Evolutionary conservation across 1,140 invertebrate genomes (phyloP).

Genomic region (Drosophila mojavensis): DNA sequence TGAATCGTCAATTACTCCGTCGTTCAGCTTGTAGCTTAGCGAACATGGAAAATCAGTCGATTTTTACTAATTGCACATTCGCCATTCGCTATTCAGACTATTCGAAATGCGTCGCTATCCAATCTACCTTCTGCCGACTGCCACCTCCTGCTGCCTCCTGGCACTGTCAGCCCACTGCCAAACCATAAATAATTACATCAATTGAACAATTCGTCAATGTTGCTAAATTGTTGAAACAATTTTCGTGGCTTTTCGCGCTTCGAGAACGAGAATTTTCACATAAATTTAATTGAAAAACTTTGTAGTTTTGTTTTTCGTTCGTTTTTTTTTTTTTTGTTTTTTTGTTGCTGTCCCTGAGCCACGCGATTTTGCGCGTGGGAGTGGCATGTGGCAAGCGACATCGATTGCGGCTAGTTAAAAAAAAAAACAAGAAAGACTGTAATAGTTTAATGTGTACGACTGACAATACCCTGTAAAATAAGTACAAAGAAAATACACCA

Average conservation of each 20-base stretch:
- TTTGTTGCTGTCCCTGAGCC: constrained; percentile 4
- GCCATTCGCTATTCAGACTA: too few species aligned
- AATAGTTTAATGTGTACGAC: too few species aligned
- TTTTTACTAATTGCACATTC: not conserved
- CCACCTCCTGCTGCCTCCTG: not conserved
- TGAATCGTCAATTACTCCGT: too few species aligned
- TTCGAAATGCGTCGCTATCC: too few species aligned
- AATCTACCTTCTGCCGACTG: not conserved
- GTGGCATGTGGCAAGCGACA: constrained; percentile 20
- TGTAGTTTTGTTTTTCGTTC: too few species aligned
- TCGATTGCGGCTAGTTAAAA: constrained; percentile 54
- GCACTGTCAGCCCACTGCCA: not conserved
- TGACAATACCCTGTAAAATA: too few species aligned
- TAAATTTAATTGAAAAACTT: constrained; percentile 71
- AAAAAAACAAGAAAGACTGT: constrained; percentile 2
- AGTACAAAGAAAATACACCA: too few species aligned
- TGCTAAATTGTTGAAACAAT: constrained; percentile 46
- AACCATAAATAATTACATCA: constrained; percentile 49
- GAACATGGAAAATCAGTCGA: too few species aligned
- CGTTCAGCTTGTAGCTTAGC: too few species aligned
- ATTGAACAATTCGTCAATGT: constrained; percentile 45
- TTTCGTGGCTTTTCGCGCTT: constrained; percentile 46
- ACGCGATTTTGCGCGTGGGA: constrained; percentile 18
- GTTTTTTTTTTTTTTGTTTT: not conserved
- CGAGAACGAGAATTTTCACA: constrained; percentile 32